Base-by-base conservation (phyloP, 2,888 invertebrate species). In the Aleiodes testaceus region DNA sequence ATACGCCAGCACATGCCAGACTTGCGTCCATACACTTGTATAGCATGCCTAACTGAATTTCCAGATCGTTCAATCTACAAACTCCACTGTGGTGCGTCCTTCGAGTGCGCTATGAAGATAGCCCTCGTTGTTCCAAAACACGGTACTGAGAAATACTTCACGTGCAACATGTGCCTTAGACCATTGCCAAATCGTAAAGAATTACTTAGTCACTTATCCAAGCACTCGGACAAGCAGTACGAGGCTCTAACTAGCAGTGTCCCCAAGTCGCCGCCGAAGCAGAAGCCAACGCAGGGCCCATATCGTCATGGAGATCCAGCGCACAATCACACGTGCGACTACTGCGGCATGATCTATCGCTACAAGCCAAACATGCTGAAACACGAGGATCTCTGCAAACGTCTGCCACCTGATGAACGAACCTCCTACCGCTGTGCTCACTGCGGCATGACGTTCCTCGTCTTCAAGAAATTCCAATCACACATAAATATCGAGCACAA, bases 101-200 rank as follows among this genome's bases (percentile, higher is more conserved):
- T 86, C 7, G 91, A 91, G 71, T 91, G 91, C 75, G 91, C 91
- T 0, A 90, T 91, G 79, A 89, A 90, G 74, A 90, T 87, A 7
- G 87, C 87, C 2, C 73, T 84, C 1, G 87, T 87, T 0, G 74
- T 84, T 2, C 87, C 87, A 0, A 83, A 82, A 50, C 79, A 80
- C 9, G 87, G 87, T 0, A 75, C 77, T 2, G 87, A 87, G 36
- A 84, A 83, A 50, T 87, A 86, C 45, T 87, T 87, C 67, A 87
- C 87, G 0, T 87, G 87, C 52, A 87, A 87, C 68, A 87, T 87
- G 87, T 87, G 87, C 66, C 74, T 86, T 26, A 78, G 81, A 20
- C 78, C 87, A 0, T 73, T 87, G 76, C 59, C 75, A 0, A 81
- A 83, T n/a, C 74, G 87, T 4, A 81, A 81, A 22, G 85, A 87